Evolutionary conservation across 2,888 invertebrate genomes (phyloP).

Genomic region (Scotopteryx bipunctaria): DNA sequence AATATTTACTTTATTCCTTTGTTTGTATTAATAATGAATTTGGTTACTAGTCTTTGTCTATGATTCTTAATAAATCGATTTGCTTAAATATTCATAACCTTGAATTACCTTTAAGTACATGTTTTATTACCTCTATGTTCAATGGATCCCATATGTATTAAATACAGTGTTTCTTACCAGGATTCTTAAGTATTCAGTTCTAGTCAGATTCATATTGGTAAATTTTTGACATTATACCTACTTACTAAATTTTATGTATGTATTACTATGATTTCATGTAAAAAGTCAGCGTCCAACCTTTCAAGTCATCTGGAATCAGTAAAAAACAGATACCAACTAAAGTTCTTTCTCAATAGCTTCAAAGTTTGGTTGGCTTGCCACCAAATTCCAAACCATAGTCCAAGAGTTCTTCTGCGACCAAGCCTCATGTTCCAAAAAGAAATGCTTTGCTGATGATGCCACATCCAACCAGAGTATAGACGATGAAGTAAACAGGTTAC

Average conservation of each 20-base stretch:
- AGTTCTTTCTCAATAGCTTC: conserved; percentile 25
- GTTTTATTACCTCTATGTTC: too few species aligned
- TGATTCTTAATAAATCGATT: neutral
- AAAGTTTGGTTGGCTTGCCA: conserved; percentile 32
- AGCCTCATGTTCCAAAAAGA: conserved; percentile 42
- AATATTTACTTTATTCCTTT: neutral
- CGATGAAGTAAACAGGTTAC: conserved; percentile 50
- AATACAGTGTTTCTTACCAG: too few species aligned
- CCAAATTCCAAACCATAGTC: conserved; percentile 35
- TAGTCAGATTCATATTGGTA: too few species aligned
- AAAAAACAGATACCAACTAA: conserved; percentile 7
- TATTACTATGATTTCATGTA: too few species aligned
- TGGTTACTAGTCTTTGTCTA: conserved; percentile 1
- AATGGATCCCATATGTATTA: too few species aligned
- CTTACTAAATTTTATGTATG: too few species aligned
- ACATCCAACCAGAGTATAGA: conserved; percentile 28
- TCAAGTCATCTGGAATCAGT: neutral
- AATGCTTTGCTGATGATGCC: conserved; percentile 9
- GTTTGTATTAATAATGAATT: too few species aligned
- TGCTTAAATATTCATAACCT: too few species aligned
- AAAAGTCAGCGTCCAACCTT: too few species aligned
- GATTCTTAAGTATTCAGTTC: too few species aligned
- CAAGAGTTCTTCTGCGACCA: conserved; percentile 45
- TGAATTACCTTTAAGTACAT: too few species aligned
- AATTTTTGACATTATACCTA: too few species aligned